Conservation (phyloP, 2,113 vertebrate genomes). For the Hystrix cristata region DNA sequence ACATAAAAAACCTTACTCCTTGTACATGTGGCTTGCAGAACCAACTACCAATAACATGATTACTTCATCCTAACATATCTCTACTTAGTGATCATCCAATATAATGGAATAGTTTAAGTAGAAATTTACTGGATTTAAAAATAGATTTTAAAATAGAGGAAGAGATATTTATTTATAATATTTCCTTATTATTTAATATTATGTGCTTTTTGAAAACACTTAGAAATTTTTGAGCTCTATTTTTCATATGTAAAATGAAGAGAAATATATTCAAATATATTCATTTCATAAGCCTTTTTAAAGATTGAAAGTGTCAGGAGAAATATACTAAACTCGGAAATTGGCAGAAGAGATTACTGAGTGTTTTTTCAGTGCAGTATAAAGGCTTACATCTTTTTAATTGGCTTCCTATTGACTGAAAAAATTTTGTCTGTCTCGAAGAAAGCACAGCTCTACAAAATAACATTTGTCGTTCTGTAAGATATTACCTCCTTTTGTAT, state of each 20-base stretch:
- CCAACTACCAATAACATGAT: not conserved
- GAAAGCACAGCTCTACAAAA: not conserved
- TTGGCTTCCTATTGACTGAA: not conserved
- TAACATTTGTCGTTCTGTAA: not conserved
- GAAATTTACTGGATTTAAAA: not conserved
- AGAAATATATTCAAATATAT: conserved; percentile 10
- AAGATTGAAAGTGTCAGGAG: not conserved
- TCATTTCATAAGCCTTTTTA: not conserved
- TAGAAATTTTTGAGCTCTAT: not conserved
- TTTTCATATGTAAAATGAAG: not conserved
- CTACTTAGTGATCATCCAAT: not conserved
- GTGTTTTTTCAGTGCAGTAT: not conserved
- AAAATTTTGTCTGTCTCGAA: not conserved
- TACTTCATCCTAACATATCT: not conserved
- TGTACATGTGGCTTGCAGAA: not conserved
- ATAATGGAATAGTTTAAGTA: not conserved
- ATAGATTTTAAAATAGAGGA: not conserved
- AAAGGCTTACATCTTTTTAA: not conserved
- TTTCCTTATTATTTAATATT: not conserved
- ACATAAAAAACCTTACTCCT: not conserved
- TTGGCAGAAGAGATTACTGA: not conserved
- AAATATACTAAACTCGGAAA: conserved; percentile 38
- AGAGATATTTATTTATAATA: not conserved
- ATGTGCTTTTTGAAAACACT: not conserved
- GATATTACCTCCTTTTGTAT: not conserved